Base-by-base conservation (phyloP, 2,113 vertebrate genomes). In the Falco punctatus region DNA sequence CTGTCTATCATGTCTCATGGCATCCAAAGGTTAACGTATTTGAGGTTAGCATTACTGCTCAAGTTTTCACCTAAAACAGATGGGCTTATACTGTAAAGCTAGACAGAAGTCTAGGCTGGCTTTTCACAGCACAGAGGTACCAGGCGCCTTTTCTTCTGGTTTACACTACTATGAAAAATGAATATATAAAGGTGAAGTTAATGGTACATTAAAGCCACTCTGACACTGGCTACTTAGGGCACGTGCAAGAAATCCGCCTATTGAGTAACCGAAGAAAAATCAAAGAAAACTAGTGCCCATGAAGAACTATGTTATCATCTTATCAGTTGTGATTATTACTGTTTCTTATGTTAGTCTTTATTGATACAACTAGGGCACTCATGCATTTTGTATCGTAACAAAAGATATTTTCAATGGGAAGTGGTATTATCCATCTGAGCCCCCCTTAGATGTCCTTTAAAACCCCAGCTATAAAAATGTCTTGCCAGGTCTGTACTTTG, bases 1-100 rank as follows among this genome's bases (percentile, higher is more conserved):
- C 93, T 97, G 97, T 98, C 97, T 97, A 79, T 98, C 96, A 96
- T 58, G 15, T 97, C 92, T 96, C 28, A 4, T 97, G 94, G 89
- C 96, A 96, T 97, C 96, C 95, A 97, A 96, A 98, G 96, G 96
- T 98, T 92, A 95, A 93, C n/a, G 12, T 97, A 89, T 86, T 98
- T 90, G 70, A 92, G 95, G 97, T 85, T 95, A 96, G 71, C 51
- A 11, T 96, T 95, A 87, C 85, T 94, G 86, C 94, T 97, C 90
- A 69, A 95, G 94, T 97, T 97, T 97, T 97, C 96, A 82, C 93
- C 84, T 96, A 92, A 96, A 96, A 85, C 78, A 95, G 84, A 91
- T 96, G 90, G 95, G 62, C 82, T 97, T 90, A 96, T 97, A 82
- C 77, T 82, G 83, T 91, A 96, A 97, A 97, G 90, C 91, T 94